Evolutionary conservation across 2,797 vertebrate genomes (phyloP).

Genomic region (Octomys mimax): DNA sequence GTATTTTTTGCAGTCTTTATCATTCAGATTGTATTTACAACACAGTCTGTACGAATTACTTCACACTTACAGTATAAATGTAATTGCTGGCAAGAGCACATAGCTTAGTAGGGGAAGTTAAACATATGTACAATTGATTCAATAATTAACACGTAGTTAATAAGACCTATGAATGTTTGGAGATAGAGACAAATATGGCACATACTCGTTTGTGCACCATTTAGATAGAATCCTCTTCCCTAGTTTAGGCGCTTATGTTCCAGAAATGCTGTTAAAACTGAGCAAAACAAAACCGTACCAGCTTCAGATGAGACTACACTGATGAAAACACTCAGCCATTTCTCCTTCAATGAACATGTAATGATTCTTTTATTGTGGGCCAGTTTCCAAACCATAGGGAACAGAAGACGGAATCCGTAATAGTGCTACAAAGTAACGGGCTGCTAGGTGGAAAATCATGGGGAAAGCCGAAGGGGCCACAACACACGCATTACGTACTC

Average conservation of each 20-base stretch:
- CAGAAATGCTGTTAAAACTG: slow-evolving; percentile 40
- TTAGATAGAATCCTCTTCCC: slow-evolving; percentile 24
- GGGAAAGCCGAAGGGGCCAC: neutral
- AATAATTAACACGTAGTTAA: neutral
- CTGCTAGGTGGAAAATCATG: neutral
- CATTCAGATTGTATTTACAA: neutral
- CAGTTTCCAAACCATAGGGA: neutral
- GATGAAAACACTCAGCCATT: neutral
- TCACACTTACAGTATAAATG: neutral
- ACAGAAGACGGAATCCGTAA: neutral
- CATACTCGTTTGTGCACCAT: neutral
- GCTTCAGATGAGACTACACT: slow-evolving; percentile 5
- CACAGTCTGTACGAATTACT: slow-evolving; percentile 10
- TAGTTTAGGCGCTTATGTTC: neutral
- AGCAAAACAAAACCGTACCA: neutral
- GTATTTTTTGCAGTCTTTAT: slow-evolving; percentile 22
- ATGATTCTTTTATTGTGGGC: neutral
- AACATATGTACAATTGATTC: neutral
- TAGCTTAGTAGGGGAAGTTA: neutral
- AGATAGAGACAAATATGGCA: neutral
- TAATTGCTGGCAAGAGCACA: neutral
- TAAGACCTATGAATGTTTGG: neutral
- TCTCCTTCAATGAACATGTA: neutral
- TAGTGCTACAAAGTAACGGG: neutral
- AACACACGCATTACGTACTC: neutral